Percentiles rank a stretch among this genome's conserved stretches.
phyloP scores from a whole-genome alignment of 1,140 invertebrate species.

The Brachionus paranguensis region DNA sequence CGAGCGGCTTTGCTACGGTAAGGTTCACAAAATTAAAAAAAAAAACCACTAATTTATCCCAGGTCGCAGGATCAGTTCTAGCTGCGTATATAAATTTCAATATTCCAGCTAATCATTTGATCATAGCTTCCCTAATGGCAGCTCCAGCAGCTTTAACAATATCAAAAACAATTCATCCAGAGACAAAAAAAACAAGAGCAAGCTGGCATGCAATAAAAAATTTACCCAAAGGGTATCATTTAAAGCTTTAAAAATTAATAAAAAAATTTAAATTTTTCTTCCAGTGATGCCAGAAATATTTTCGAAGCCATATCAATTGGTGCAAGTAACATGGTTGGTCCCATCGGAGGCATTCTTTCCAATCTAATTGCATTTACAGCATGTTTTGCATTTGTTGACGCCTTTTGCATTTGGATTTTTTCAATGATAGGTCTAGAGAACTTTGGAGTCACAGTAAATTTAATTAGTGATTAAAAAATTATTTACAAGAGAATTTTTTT shows the following conservation, averaged over 20 bases:
- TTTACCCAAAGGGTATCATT: neutral
- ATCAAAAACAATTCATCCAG: conserved; percentile 42
- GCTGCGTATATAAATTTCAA: conserved; percentile 26
- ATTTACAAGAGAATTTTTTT: neutral
- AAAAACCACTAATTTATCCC: neutral
- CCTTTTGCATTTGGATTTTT: conserved; percentile 19
- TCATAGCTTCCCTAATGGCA: conserved; percentile 43
- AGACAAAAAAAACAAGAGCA: conserved; percentile 39
- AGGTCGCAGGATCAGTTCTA: conserved; percentile 14
- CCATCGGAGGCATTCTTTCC: neutral
- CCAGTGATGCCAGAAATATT: conserved; percentile 25
- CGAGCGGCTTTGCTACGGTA: conserved; percentile 86
- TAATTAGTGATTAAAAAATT: conserved; percentile 2
- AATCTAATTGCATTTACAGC: conserved; percentile 38
- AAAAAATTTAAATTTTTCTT: neutral
- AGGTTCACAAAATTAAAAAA: neutral
- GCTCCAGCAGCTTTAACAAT: conserved; percentile 41
- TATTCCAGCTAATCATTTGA: conserved; percentile 41
- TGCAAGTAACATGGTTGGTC: conserved; percentile 7
- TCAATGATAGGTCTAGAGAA: neutral
- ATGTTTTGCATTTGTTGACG: conserved; percentile 32
- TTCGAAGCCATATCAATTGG: conserved; percentile 37
- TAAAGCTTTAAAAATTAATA: neutral
- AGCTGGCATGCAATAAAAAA: conserved; percentile 18
- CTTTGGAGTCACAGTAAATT: conserved; percentile 33